Conservation (phyloP, 2,113 vertebrate genomes). For the Entelurus aequoreus region DNA sequence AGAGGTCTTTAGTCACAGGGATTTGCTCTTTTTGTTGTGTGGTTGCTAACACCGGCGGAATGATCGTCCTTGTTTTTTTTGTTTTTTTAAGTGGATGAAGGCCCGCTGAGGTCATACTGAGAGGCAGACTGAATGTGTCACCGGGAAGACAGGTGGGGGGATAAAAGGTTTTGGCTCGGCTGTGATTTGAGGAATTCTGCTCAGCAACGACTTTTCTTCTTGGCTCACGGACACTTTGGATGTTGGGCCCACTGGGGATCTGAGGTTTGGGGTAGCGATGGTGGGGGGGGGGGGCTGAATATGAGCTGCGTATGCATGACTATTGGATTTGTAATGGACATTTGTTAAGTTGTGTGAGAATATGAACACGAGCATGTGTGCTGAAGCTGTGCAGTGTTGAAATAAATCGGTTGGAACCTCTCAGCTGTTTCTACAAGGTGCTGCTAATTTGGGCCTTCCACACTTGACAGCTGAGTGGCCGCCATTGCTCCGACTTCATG, state of each 20-base stretch:
- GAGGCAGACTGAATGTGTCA: conserved; percentile 26
- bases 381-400: conserved; percentile 42
- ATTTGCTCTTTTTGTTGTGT: conserved; percentile 31
- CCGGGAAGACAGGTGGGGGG: conserved; percentile 12
- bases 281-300: conserved; percentile 3
- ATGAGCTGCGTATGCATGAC: conserved; percentile 24
- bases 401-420: conserved; percentile 70
- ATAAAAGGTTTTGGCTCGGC: conserved; percentile 7
- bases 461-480: conserved; percentile 42
- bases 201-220: conserved; percentile 14
- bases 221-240: conserved; percentile 27
- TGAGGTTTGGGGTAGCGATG: conserved; percentile 4
- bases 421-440: conserved; percentile 72
- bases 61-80: conserved; percentile 58
- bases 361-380: conserved; percentile 11
- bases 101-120: conserved; percentile 62
- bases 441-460: conserved; percentile 68
- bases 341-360: conserved; percentile 25
- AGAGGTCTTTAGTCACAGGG: conserved; percentile 28
- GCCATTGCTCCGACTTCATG: conserved; percentile 17
- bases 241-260: conserved; percentile 10
- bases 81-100: conserved; percentile 56
- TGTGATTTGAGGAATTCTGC: conserved; percentile 39
- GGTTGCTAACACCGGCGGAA: conserved; percentile 26
- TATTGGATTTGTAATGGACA: conserved; percentile 24